Evolutionary conservation across 2,888 invertebrate species (phyloP).

Genomic region (Athrips mouffetella): DNA sequence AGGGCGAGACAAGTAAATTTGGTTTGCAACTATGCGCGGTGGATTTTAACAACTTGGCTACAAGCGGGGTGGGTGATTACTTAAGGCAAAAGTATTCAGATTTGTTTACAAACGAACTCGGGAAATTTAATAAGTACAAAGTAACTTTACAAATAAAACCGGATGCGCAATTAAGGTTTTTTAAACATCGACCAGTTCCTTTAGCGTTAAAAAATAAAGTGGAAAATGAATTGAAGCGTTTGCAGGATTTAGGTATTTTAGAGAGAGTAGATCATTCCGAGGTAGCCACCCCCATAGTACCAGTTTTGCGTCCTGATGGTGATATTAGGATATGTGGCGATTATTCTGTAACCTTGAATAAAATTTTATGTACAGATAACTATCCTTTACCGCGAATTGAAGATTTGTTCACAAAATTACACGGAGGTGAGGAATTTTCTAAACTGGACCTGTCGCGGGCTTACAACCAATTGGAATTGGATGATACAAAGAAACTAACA

Average conservation of each 20-base stretch:
- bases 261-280: slow-evolving; percentile 20
- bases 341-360: slow-evolving; percentile 23
- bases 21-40: slow-evolving; percentile 14
- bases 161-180: slow-evolving; percentile 17
- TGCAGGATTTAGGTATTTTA: slow-evolving; percentile 20
- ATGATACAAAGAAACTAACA: slow-evolving; percentile 5
- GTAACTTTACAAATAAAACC: slow-evolving; percentile 19
- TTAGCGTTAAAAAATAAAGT: slow-evolving; percentile 22
- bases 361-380: slow-evolving; percentile 13
- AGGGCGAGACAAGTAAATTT: slow-evolving; percentile 17
- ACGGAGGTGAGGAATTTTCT: slow-evolving; percentile 20
- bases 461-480: slow-evolving; percentile 20
- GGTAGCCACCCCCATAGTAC: slow-evolving; percentile 20
- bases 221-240: slow-evolving; percentile 18
- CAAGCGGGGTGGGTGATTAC: neutral
- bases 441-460: slow-evolving; percentile 22
- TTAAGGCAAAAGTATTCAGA: slow-evolving; percentile 11
- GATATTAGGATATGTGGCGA: slow-evolving; percentile 20
- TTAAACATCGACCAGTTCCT: slow-evolving; percentile 20
- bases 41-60: slow-evolving; percentile 13
- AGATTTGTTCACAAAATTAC: slow-evolving; percentile 20
- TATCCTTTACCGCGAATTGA: slow-evolving; percentile 22
- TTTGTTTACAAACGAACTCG: slow-evolving; percentile 18
- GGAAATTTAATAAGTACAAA: slow-evolving; percentile 20
- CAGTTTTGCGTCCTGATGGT: slow-evolving; percentile 20